phyloP scores from a whole-genome alignment of 1,140 invertebrate species.

The Nylanderia fulva region DNA sequence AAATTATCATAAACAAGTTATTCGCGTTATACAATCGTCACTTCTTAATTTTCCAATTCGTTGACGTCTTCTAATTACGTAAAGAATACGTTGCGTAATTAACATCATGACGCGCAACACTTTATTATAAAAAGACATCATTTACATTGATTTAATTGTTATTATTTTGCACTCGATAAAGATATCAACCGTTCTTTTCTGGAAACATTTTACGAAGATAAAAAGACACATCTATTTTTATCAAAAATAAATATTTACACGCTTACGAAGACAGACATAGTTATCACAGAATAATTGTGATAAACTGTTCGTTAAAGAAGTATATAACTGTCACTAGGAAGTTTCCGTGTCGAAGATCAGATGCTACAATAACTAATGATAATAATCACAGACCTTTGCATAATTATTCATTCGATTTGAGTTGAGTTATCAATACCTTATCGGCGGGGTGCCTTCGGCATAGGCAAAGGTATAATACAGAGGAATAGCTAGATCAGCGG shows the following conservation, averaged over 20 bases:
- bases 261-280: background rate
- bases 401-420: constrained; percentile 14
- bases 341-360: no score
- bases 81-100: background rate
- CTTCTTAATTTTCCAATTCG: background rate
- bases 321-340: background rate
- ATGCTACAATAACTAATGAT: constrained; percentile 55
- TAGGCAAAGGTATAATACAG: constrained; percentile 85
- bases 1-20: background rate
- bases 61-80: background rate
- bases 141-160: background rate
- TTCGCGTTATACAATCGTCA: background rate
- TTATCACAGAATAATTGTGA: constrained; percentile 41
- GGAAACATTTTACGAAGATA: background rate
- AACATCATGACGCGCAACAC: background rate
- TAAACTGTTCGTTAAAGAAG: constrained; percentile 11
- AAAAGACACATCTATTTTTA: constrained; percentile 13
- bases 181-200: background rate
- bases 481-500: constrained; percentile 86
- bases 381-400: constrained; percentile 64
- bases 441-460: constrained; percentile 73
- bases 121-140: background rate
- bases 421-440: constrained; percentile 76
- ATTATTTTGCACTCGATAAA: background rate
- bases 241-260: constrained; percentile 41